phyloP scores from a whole-genome alignment of 2,113 vertebrate species.

The Rhabdornis inornatus region DNA sequence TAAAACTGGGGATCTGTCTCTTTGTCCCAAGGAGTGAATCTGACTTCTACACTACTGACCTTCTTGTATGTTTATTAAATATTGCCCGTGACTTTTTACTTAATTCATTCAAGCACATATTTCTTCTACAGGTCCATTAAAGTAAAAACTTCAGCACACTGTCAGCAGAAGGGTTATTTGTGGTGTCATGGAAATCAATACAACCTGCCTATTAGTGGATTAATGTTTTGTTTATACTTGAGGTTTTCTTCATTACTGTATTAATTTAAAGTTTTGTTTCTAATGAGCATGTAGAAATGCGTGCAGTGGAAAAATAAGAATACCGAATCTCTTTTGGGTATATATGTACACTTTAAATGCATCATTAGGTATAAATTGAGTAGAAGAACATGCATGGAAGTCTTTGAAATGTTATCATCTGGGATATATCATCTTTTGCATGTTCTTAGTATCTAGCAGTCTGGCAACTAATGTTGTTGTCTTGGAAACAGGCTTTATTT shows the following conservation, averaged over 20 bases:
- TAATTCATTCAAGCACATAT: not conserved
- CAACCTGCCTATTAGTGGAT: not conserved
- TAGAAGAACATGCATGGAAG: not conserved
- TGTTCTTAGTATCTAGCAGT: not conserved
- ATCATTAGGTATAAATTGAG: not conserved
- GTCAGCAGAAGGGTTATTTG: not conserved
- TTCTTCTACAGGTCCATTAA: not conserved
- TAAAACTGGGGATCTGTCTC: not conserved
- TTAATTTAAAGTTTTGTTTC: not conserved
- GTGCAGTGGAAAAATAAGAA: not conserved
- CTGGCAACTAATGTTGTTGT: slow-evolving; percentile 10
- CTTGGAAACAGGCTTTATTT: slow-evolving; percentile 48
- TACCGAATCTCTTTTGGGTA: not conserved
- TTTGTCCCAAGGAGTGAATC: not conserved
- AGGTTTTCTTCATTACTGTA: not conserved
- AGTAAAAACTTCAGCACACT: not conserved
- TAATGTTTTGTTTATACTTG: not conserved
- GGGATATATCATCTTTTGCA: not conserved
- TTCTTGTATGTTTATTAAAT: not conserved
- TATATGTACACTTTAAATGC: not conserved
- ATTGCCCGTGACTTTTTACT: not conserved
- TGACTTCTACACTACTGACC: not conserved
- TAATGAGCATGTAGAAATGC: not conserved
- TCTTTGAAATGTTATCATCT: not conserved
- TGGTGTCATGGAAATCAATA: not conserved